Conservation (phyloP, 2,797 vertebrate genomes). For the Enteromius argenteus region DNA sequence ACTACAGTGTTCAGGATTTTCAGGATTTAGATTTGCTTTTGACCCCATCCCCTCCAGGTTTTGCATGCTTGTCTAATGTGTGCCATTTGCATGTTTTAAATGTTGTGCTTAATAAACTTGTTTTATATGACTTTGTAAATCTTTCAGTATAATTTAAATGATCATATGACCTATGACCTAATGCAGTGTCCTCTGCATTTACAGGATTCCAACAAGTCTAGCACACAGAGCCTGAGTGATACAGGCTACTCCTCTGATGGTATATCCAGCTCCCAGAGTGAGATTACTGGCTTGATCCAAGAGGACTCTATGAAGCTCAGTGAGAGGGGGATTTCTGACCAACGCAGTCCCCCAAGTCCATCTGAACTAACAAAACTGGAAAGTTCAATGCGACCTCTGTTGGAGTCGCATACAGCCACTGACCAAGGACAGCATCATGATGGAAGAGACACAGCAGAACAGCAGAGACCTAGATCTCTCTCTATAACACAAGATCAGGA, state of each 20-base stretch:
- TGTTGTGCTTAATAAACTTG: conserved; percentile 7
- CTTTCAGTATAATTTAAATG: background rate
- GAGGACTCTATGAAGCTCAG: conserved; percentile 93
- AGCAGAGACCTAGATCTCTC: conserved; percentile 90
- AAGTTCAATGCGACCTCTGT: conserved; percentile 88
- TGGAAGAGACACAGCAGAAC: conserved; percentile 76
- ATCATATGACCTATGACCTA: background rate
- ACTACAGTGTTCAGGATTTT: background rate
- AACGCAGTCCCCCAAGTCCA: conserved; percentile 85
- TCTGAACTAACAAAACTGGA: conserved; percentile 94
- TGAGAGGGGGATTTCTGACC: conserved; percentile 80
- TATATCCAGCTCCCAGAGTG: conserved; percentile 94
- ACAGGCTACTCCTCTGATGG: conserved; percentile 98
- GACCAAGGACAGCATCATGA: conserved; percentile 64
- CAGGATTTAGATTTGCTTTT: conserved; percentile 9
- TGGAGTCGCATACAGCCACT: conserved; percentile 81
- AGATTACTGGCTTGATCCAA: conserved; percentile 91
- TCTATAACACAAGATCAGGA: conserved; percentile 89
- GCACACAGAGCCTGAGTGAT: conserved; percentile 95
- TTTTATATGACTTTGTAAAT: conserved; percentile 6
- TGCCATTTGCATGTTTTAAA: conserved; percentile 25
- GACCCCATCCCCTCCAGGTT: conserved; percentile 5
- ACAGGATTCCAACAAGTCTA: conserved; percentile 93
- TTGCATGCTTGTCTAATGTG: conserved; percentile 41
- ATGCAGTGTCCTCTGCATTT: conserved; percentile 52